phyloP scores from a whole-genome alignment of 2,888 invertebrate genomes.

The Tanytarsus gracilentus region DNA sequence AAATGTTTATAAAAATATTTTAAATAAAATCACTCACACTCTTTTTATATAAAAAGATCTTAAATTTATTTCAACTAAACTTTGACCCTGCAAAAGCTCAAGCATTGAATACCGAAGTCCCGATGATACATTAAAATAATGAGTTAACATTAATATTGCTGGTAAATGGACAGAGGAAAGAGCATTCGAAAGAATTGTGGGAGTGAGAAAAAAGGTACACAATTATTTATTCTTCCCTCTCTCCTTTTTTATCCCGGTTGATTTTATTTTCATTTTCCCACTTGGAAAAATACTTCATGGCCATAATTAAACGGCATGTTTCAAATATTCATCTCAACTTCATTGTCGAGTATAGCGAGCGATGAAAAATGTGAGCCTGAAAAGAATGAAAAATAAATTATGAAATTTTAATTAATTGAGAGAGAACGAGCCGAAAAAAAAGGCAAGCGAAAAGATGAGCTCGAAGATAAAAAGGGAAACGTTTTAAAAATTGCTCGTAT shows the following conservation, averaged over 20 bases:
- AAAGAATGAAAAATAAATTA: conserved; percentile 24
- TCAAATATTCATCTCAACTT: conserved; percentile 15
- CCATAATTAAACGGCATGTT: conserved; percentile 27
- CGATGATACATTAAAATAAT: conserved; percentile 25
- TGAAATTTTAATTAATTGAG: conserved; percentile 28
- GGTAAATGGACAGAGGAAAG: not conserved
- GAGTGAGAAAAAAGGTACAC: conserved; percentile 15
- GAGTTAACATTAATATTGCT: conserved; percentile 21
- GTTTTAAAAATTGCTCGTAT: not conserved
- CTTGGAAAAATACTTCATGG: conserved; percentile 22
- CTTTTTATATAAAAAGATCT: no score
- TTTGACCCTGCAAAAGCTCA: no score
- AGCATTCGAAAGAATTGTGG: not conserved
- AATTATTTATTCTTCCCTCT: not conserved
- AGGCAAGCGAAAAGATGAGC: not conserved
- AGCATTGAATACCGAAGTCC: conserved; percentile 7
- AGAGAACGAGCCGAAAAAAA: conserved; percentile 2
- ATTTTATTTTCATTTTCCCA: conserved; percentile 4
- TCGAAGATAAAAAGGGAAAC: not conserved
- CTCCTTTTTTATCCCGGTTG: not conserved
- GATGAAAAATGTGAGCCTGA: not conserved
- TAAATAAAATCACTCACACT: no score
- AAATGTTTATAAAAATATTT: no score
- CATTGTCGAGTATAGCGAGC: not conserved
- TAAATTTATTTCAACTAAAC: no score